phyloP scores from a whole-genome alignment of 2,113 vertebrate genomes.

The Aegithalos caudatus region DNA sequence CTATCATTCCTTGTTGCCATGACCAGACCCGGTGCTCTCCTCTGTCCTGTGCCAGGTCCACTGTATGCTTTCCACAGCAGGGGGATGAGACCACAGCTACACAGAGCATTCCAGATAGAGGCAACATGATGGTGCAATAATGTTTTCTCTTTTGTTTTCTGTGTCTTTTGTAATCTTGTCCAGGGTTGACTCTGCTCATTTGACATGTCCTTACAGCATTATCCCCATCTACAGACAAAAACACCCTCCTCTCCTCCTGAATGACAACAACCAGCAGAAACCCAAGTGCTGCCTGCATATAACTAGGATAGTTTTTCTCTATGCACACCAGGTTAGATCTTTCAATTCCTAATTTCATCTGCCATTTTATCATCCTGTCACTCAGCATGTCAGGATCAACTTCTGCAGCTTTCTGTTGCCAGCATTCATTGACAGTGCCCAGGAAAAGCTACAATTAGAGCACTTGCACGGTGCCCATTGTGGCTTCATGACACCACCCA shows the following conservation, averaged over 20 bases:
- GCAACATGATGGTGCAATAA: not conserved
- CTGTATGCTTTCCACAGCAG: fast-evolving
- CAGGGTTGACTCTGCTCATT: not conserved
- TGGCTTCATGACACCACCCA: not conserved
- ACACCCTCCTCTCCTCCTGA: not conserved
- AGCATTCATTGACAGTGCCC: not conserved
- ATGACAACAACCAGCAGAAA: not conserved
- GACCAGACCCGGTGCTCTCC: not conserved
- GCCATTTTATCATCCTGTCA: not conserved
- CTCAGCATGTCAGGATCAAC: not conserved
- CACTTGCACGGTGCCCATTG: not conserved
- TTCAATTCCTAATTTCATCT: not conserved
- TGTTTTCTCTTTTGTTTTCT: not conserved
- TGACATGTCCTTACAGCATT: not conserved
- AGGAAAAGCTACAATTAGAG: not conserved
- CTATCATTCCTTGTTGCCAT: not conserved
- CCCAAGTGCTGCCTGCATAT: fast-evolving
- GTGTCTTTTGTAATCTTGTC: not conserved
- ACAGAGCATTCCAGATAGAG: fast-evolving
- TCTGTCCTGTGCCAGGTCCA: not conserved
- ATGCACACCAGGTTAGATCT: not conserved
- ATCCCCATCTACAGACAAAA: not conserved
- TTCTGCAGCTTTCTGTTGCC: not conserved
- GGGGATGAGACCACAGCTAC: not conserved
- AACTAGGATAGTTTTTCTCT: not conserved